Evolutionary conservation across 2,888 invertebrate species (phyloP), one percentile per base, ranked within the genome.

Genomic region (Conops quadrifasciatus): DNA sequence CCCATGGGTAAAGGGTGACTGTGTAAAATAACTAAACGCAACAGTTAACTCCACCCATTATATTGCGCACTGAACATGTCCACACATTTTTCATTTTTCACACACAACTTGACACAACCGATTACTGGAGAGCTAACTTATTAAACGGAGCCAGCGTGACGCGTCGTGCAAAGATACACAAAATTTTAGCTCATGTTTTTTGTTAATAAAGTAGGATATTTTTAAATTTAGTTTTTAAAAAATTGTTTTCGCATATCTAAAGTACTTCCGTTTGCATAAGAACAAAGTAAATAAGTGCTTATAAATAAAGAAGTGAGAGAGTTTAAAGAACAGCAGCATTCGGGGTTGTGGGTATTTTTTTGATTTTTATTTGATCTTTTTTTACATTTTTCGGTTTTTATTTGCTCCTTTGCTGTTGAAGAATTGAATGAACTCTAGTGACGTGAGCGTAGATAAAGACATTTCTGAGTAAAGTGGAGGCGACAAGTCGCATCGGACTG

Each of bases 121-220:
- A 24, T n/a, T n/a, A n/a, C n/a, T n/a, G n/a, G n/a, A n/a, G 28
- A 36, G 24, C 16, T 28, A 51, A 30, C 45, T 60, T 19, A 70
- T 70, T 70, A 58, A 70, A 70, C 70, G 49, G 16, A 70, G 58
- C 70, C 45, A 71, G 60, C 63, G 69, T 72, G 71, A 74, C 72
- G 72, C 72, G 74, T 72, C 72, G 71, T 56, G 71, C 58, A 71
- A 72, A 73, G 70, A 71, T 74, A 74, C 74, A 74, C 56, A 74
- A 73, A 74, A 74, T 68, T 74, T 70, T n/a, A 30, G 72, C 64
- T 71, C 65, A 70, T 67, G 70, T 72, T 71, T 67, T 73, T 70
- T 62, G 67, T 73, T 67, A 67, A 59, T 47, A 47, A 60, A 68
- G 30, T 21, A 30, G 15, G 49, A 65, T 30, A 67, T 21, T 67